These are phyloP conservation scores for Pseudonaja textilis DNA, from an alignment of 2,113 vertebrate species.

Conservation along the genomic window DNA sequence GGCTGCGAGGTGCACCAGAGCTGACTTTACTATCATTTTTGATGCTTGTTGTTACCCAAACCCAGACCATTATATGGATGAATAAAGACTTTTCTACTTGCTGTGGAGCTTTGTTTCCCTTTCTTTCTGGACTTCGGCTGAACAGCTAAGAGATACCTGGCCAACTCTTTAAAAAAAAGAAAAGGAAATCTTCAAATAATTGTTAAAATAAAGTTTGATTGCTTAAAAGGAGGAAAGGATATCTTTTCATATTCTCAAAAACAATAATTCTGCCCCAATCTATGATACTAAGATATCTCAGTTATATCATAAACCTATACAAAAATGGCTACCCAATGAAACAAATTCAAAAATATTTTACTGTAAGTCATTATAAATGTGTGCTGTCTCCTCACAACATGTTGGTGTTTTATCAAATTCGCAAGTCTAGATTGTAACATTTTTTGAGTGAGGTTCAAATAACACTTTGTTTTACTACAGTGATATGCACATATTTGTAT, in stretches of 20 bases:
- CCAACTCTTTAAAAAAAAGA: not conserved
- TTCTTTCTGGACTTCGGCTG: too few species aligned
- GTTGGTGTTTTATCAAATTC: not conserved
- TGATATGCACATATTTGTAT: not conserved
- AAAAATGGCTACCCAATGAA: not conserved
- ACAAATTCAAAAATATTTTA: not conserved
- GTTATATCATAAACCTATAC: not conserved
- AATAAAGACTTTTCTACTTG: too few species aligned
- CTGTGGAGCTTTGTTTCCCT: too few species aligned
- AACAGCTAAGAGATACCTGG: not conserved
- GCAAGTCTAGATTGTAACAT: not conserved
- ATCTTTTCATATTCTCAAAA: not conserved
- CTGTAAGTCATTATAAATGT: not conserved
- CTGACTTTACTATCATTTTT: too few species aligned
- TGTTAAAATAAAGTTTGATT: not conserved
- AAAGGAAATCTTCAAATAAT: not conserved
- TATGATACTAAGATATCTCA: not conserved
- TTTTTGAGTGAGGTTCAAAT: not conserved
- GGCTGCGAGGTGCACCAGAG: too few species aligned
- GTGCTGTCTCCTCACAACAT: not conserved
- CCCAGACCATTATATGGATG: too few species aligned
- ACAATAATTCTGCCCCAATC: not conserved
- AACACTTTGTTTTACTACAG: not conserved
- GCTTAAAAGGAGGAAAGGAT: not conserved
- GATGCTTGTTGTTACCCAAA: too few species aligned